These are phyloP conservation scores for Agrilus biguttatus DNA, from an alignment of 2,888 invertebrate genomes.

Conservation along the genomic window DNA sequence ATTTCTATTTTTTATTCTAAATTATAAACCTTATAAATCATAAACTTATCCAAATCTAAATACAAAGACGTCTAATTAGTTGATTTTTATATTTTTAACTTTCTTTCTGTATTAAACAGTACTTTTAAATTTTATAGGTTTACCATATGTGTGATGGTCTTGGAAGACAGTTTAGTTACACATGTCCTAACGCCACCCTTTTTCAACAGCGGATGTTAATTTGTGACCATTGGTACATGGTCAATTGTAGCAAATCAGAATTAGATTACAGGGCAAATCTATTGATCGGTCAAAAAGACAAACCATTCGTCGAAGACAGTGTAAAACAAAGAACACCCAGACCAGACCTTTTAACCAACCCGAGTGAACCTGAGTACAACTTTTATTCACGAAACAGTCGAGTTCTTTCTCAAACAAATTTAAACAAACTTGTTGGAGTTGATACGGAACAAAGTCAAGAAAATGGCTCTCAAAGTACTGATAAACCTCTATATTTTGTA, in stretches of 20 bases:
- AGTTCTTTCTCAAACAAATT: slow-evolving; percentile 10
- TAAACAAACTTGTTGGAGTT: slow-evolving; percentile 30
- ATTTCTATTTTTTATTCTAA: too few relatives aligned
- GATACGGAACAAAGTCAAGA: slow-evolving; percentile 32
- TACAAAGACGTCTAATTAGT: too few relatives aligned
- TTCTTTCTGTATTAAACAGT: neutral
- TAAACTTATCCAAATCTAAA: too few relatives aligned
- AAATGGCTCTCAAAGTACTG: slow-evolving; percentile 28
- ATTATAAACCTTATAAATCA: too few relatives aligned
- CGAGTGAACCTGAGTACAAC: slow-evolving; percentile 25
- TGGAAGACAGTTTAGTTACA: slow-evolving; percentile 62
- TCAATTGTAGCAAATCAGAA: slow-evolving; percentile 58
- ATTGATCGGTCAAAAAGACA: slow-evolving; percentile 56
- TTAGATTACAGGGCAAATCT: slow-evolving; percentile 54
- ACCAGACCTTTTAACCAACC: slow-evolving; percentile 49
- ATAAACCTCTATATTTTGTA: slow-evolving; percentile 35
- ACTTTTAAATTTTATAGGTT: slow-evolving; percentile 32
- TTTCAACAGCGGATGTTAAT: slow-evolving; percentile 71
- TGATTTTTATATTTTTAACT: too few relatives aligned
- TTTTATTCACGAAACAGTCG: slow-evolving; percentile 18
- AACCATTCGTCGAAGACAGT: slow-evolving; percentile 49
- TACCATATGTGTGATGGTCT: slow-evolving; percentile 72
- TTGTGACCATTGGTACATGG: slow-evolving; percentile 75
- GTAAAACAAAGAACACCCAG: slow-evolving; percentile 51
- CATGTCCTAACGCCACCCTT: slow-evolving; percentile 63